Evolutionary conservation across 2,888 invertebrate genomes (phyloP), one percentile per base, ranked within the genome.

Genomic region (Ischnura elegans): DNA sequence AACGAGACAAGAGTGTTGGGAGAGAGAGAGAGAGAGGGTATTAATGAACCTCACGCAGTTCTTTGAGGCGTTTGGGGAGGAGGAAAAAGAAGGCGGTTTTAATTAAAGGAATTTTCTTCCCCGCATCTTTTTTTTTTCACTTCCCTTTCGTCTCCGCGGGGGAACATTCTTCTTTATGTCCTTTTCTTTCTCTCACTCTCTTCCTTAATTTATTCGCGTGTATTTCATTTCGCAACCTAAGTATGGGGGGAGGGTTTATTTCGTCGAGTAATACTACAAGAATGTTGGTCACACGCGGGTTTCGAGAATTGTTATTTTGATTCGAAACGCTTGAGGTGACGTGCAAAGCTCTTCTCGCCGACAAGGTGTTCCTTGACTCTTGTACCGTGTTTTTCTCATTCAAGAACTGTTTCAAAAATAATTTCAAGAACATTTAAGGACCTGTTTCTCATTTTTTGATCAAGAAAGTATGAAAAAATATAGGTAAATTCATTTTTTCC

Each of bases 21-120:
- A n/a, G n/a, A n/a, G 76, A 76, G 76, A 16, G 19, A 76, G 76
- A 36, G 36, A 76, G 76, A 76, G 76, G 76, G 76, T 76, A 76
- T 76, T 76, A 76, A 76, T 76, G 76, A 76, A 76, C 76, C 76
- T 76, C 76, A 76, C 76, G 76, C 76, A 76, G 76, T 76, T 76
- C 76, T 76, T 76, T 76, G 76, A 76, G 76, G 76, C 76, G 76
- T 76, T 36, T 21, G 76, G 36, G 36, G 51, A 51, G 51, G 51
- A 51, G 47, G 47, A 66, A 16, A n/a, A n/a, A 76, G 36, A 76
- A 76, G 76, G 10, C 76, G 36, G 76, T 76, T 76, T 51, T 76
- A 76, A 76, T 76, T 76, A 76, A 76, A 76, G 36, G 76, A 76
- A 76, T 76, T 76, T 76, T 29, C 76, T 76, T 36, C 36, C 2